These are phyloP conservation scores for Tetrax tetrax DNA, from an alignment of 2,113 vertebrate species.

Conservation along the genomic window DNA sequence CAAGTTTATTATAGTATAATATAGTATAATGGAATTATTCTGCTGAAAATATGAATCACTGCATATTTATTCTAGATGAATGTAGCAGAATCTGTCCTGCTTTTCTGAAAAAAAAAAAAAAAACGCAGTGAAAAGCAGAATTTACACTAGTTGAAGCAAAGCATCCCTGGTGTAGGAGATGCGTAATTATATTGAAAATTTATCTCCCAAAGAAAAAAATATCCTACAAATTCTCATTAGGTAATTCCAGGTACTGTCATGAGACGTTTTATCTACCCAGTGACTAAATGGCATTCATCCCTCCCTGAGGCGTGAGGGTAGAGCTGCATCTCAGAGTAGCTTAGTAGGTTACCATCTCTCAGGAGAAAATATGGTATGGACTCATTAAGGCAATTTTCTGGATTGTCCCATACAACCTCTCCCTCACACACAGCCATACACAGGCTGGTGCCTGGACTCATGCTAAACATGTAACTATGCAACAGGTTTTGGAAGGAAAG, in stretches of 20 bases:
- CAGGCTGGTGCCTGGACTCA: neutral
- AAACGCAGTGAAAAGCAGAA: constrained; percentile 6
- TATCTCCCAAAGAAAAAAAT: neutral
- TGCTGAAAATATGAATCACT: neutral
- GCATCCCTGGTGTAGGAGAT: neutral
- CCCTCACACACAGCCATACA: neutral
- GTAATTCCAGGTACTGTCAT: neutral
- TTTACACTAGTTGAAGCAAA: neutral
- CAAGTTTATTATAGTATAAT: neutral
- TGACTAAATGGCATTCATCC: neutral
- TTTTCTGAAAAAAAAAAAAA: neutral
- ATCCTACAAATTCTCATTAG: neutral
- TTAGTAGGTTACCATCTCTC: neutral
- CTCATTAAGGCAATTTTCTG: neutral
- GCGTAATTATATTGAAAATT: neutral
- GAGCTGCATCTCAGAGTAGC: neutral
- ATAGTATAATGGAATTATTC: neutral
- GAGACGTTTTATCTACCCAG: neutral
- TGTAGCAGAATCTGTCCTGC: neutral
- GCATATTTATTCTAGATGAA: neutral
- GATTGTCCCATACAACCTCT: neutral
- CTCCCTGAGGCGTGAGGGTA: neutral
- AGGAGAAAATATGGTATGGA: neutral
- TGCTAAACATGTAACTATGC: neutral
- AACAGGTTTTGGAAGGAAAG: neutral